Conservation (phyloP, 92 coral and sea anemone species). For the Pocillopora meandrina region DNA sequence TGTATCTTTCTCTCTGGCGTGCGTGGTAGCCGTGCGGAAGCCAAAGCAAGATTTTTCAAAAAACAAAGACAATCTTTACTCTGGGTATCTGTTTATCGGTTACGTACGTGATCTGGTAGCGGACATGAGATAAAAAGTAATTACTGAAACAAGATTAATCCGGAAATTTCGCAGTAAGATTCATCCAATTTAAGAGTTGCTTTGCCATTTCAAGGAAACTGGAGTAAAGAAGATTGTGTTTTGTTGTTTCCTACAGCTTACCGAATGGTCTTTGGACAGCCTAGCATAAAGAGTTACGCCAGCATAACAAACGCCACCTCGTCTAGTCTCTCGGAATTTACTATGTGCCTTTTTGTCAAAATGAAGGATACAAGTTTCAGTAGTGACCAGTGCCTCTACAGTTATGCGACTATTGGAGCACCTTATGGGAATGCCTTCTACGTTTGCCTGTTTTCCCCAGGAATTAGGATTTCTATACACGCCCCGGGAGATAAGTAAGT, state of each 20-base stretch:
- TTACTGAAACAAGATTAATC: too few relatives aligned
- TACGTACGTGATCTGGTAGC: too few relatives aligned
- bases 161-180: too few relatives aligned
- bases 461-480: background rate
- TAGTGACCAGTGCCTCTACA: background rate
- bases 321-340: background rate
- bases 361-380: background rate
- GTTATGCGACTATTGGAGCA: background rate
- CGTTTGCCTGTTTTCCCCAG: background rate
- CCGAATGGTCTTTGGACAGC: background rate
- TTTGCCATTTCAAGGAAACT: too few relatives aligned
- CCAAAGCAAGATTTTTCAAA: too few relatives aligned
- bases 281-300: background rate
- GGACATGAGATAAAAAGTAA: too few relatives aligned
- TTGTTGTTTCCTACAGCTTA: background rate
- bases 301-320: background rate
- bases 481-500: background rate
- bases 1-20: too few relatives aligned
- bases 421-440: background rate
- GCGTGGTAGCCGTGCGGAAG: too few relatives aligned
- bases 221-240: too few relatives aligned
- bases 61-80: too few relatives aligned
- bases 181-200: too few relatives aligned
- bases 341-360: conserved; percentile 14
- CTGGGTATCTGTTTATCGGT: too few relatives aligned